Evolutionary conservation across 2,797 vertebrate genomes (phyloP).

Genomic region (Silurus aristotelis): DNA sequence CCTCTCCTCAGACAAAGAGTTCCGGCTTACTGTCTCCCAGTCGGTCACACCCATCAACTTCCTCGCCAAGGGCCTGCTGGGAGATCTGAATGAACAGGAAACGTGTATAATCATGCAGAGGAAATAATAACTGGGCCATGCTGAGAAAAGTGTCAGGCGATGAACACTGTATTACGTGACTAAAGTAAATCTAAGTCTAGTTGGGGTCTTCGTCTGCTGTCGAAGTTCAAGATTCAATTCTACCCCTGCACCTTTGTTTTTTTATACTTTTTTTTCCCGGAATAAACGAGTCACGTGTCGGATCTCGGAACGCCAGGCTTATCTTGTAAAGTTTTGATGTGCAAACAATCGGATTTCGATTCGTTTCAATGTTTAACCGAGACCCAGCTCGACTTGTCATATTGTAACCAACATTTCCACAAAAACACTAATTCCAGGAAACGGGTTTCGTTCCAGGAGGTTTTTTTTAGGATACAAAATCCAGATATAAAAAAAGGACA

Average conservation of each 20-base stretch:
- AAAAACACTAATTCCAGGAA: conserved; percentile 13
- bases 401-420: neutral
- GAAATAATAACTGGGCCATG: neutral
- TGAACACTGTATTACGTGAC: neutral
- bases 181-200: neutral
- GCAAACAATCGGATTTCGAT: neutral
- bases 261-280: no score
- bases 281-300: neutral
- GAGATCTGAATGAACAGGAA: conserved; percentile 79
- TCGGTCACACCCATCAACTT: conserved; percentile 88
- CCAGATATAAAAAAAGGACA: neutral
- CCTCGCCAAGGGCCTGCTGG: conserved; percentile 91
- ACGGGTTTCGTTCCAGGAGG: conserved; percentile 18
- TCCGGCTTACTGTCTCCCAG: conserved; percentile 94
- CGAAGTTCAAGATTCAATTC: neutral
- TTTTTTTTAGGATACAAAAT: neutral
- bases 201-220: neutral
- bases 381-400: neutral
- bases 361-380: neutral
- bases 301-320: neutral
- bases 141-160: neutral
- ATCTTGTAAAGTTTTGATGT: neutral
- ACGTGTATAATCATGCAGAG: neutral
- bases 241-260: no score
- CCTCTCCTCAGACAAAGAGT: conserved; percentile 91